phyloP scores from a whole-genome alignment of 2,797 vertebrate species.

The Tenualosa thibaudeaui region DNA sequence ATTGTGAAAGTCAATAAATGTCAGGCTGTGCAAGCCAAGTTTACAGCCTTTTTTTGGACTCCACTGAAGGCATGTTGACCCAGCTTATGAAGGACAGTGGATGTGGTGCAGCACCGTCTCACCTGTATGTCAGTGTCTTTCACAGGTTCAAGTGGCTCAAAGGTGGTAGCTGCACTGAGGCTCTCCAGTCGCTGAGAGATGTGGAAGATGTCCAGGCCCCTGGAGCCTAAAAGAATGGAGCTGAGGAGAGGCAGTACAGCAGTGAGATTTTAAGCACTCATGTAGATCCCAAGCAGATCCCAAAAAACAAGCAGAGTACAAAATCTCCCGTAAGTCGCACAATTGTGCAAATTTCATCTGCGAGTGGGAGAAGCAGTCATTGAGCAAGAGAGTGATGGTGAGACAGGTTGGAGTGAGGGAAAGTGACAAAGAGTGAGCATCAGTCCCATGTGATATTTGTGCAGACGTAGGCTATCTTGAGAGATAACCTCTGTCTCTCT shows the following conservation, averaged over 20 bases:
- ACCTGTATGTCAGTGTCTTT: slow-evolving; percentile 99
- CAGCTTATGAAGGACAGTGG: not conserved
- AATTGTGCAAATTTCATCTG: no score
- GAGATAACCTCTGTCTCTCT: no score
- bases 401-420: no score
- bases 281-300: not conserved
- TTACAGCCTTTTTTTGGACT: not conserved
- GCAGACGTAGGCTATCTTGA: no score
- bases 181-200: slow-evolving; percentile 95
- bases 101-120: slow-evolving; percentile 26
- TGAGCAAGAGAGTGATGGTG: no score
- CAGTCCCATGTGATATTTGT: no score
- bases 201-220: slow-evolving; percentile 93
- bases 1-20: not conserved
- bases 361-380: no score
- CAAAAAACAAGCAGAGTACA: no score
- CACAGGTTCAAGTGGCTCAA: slow-evolving; percentile 95
- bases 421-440: no score
- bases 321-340: no score
- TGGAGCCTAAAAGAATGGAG: slow-evolving; percentile 93
- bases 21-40: not conserved
- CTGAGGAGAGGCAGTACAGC: slow-evolving; percentile 59
- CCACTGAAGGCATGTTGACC: not conserved
- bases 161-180: slow-evolving; percentile 94
- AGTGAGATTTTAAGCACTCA: not conserved